Conservation (phyloP, 2,113 vertebrate genomes). For the Machaerirhynchus nigripectus region DNA sequence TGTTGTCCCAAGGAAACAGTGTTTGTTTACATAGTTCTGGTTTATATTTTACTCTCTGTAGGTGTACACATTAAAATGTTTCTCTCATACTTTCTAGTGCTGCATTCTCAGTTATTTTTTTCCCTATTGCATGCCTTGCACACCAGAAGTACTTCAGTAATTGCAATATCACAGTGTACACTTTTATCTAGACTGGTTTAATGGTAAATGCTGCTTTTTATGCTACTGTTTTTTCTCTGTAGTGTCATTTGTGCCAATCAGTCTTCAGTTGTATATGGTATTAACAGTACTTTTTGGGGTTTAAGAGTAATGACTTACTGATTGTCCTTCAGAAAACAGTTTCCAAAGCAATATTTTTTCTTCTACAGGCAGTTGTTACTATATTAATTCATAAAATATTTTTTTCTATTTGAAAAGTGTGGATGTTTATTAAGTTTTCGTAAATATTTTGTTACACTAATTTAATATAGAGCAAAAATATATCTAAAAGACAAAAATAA, state of each 20-base stretch:
- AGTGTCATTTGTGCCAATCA: conserved; percentile 49
- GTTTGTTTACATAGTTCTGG: background rate
- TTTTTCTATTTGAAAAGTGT: conserved; percentile 36
- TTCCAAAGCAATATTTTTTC: conserved; percentile 35
- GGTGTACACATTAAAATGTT: background rate
- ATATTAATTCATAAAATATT: background rate
- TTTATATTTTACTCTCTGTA: conserved; percentile 40
- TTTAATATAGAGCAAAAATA: conserved; percentile 59
- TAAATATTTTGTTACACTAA: conserved; percentile 40
- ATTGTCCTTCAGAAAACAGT: conserved; percentile 27
- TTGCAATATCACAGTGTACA: conserved; percentile 35
- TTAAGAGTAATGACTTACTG: conserved; percentile 52
- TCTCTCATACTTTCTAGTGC: background rate
- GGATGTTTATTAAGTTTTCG: conserved; percentile 16
- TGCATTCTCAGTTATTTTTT: conserved; percentile 23
- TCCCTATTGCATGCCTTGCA: background rate
- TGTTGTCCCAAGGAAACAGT: background rate
- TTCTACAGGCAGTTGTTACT: background rate
- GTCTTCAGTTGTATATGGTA: background rate
- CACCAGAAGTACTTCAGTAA: conserved; percentile 10
- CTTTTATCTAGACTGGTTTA: conserved; percentile 49
- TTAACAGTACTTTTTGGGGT: conserved; percentile 19
- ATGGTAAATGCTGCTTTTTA: conserved; percentile 16
- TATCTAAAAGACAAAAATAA: conserved; percentile 32
- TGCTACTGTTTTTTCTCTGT: conserved; percentile 18